Percentiles rank a stretch among this genome's conserved stretches.
Evolutionary conservation across 2,113 vertebrate species (phyloP).

Genomic region (Ciconia boyciana): DNA sequence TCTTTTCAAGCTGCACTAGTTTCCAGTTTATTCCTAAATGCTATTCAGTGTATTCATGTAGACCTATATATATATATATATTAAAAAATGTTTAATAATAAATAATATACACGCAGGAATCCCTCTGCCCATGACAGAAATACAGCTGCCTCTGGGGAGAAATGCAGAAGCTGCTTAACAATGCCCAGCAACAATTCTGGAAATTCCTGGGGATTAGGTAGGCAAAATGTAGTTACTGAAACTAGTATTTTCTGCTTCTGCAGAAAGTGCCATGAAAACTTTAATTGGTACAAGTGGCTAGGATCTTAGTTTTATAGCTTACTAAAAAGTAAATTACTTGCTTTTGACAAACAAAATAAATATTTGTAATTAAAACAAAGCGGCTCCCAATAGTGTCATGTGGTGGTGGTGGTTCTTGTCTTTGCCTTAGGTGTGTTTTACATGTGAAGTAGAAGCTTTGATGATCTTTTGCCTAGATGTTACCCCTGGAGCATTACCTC

Average conservation of each 20-base stretch:
- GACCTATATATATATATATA: not conserved
- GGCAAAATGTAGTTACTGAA: constrained; percentile 58
- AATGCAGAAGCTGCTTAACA: constrained; percentile 69
- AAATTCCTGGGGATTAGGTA: constrained; percentile 68
- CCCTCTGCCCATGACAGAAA: constrained; percentile 69
- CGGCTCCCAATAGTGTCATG: constrained; percentile 20
- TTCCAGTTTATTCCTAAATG: constrained; percentile 36
- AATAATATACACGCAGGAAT: constrained; percentile 61
- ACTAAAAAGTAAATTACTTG: constrained; percentile 41
- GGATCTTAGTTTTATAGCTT: constrained; percentile 40
- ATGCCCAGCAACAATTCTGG: constrained; percentile 64
- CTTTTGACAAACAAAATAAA: constrained; percentile 25
- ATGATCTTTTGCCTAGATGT: constrained; percentile 33
- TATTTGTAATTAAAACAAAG: constrained; percentile 16
- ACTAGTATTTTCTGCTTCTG: constrained; percentile 64
- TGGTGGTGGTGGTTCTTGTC: constrained; percentile 57
- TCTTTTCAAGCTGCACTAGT: constrained; percentile 29
- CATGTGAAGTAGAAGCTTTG: constrained; percentile 54
- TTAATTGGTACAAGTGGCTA: constrained; percentile 34
- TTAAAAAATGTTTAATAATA: constrained; percentile 41
- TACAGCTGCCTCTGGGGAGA: constrained; percentile 65
- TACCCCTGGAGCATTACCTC: not conserved
- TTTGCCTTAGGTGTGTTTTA: constrained; percentile 49
- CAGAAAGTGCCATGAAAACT: constrained; percentile 44
- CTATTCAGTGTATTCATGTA: constrained; percentile 35